Evolutionary conservation across 37 sponge, comb jelly and placozoan genomes (phyloP), one percentile per base, ranked within the genome.

Genomic region (Tethya wilhelma): DNA sequence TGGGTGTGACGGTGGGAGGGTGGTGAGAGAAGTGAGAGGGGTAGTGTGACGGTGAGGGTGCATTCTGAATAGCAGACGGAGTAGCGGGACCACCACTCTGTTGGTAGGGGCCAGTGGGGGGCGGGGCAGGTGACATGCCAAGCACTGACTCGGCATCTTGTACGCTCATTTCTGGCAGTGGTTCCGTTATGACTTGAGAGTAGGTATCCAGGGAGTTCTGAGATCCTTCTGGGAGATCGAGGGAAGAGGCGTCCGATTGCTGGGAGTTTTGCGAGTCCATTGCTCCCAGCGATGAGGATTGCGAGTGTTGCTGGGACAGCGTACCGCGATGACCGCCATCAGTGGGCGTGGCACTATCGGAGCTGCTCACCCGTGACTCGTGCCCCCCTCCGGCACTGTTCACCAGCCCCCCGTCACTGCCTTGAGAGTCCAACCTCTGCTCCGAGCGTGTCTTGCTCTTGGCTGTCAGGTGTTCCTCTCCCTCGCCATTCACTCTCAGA

Each of bases 71-170:
- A 14, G 69, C 58, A 23, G 84, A 75, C 42, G 84, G 84, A 12
- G 76, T 75, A 26, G 44, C 43, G 5, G 72, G 82, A 31, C 73
- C 82, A 1, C 72, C 82, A 25, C 36, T 32, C 1, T 59, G 75
- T 9, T 58, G 75, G 17, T 1, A 2, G 19, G 1, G 9, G 32
- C 23, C 11, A 30, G 46, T 20, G 65, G 70, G 77, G 28, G 69
- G 77, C 4, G 73, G 60, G 20, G 64, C 20, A 7, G 77, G 77
- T 4, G 77, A 80, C 75, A 87, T 87, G 0, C 80, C 87, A 32
- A 87, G 80, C 19, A 87, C 64, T 41, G 81, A 79, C 56, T 87
- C 87, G 19, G 87, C 73, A 28, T 87, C 87, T 38, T 87, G 87
- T 3, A 79, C 81, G 64, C 87, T 74, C 25, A 87, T 87, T 6